phyloP scores from a whole-genome alignment of 2,888 invertebrate species.

The Brachycybe producta region DNA sequence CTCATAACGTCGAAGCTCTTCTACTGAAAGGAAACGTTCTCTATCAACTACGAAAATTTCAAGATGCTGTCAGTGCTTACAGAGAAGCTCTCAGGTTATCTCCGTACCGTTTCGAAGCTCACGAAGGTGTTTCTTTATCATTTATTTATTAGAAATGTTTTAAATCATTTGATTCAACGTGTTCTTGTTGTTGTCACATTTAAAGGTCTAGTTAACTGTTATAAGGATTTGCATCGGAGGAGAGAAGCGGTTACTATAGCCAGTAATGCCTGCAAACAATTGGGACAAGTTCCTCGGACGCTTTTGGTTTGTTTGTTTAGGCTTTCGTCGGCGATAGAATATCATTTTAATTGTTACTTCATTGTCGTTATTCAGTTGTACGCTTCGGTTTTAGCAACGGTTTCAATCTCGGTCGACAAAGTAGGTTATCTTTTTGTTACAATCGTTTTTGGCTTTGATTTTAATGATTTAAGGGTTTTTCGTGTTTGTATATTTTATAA shows the following conservation, averaged over 20 bases:
- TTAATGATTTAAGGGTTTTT: constrained; percentile 14
- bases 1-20: constrained; percentile 55
- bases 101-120: constrained; percentile 55
- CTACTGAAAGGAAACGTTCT: constrained; percentile 57
- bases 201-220: constrained; percentile 54
- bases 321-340: background rate
- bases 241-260: constrained; percentile 61
- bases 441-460: background rate
- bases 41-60: constrained; percentile 49
- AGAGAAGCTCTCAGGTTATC: constrained; percentile 49
- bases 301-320: constrained; percentile 44
- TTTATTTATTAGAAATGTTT: background rate
- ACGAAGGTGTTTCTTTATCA: constrained; percentile 41
- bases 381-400: constrained; percentile 57
- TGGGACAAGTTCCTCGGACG: constrained; percentile 57
- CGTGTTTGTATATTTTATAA: constrained; percentile 38
- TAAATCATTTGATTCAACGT: background rate
- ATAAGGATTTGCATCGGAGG: constrained; percentile 50
- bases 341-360: constrained; percentile 2
- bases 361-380: constrained; percentile 55
- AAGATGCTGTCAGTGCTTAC: constrained; percentile 52
- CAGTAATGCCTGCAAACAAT: constrained; percentile 53
- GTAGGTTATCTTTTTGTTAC: constrained; percentile 23
- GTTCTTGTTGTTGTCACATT: constrained; percentile 2
- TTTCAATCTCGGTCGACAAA: constrained; percentile 35